Evolutionary conservation across 2,888 invertebrate genomes (phyloP), one percentile per base, ranked within the genome.

Genomic region (Ashinkailepas kermadecensis): DNA sequence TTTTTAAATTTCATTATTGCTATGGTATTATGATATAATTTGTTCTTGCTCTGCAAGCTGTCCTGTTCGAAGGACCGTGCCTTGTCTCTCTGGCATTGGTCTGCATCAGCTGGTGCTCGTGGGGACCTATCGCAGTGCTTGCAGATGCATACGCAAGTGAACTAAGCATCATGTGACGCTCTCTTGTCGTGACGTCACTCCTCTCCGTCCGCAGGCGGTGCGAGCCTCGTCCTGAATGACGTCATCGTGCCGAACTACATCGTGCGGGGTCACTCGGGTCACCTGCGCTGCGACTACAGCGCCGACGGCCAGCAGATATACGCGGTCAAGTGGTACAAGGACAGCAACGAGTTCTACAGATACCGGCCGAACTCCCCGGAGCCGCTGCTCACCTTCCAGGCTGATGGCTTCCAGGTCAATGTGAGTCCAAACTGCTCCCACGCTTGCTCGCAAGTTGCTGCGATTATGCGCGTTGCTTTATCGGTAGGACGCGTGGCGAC

Each of bases 311-410:
- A 58, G 23, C 23, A 25, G n/a, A 59, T 79, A 15, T 79, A 79
- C 58, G 12, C 79, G 4, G 23, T 79, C 79, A 79, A 79, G 58
- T 79, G 79, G 79, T 79, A 79, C 79, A 79, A 79, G 58, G 58
- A 58, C 79, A 10, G 2, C 15, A 10, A 18, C 4, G 79, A 79
- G 58, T 79, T 79, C 23, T 79, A 25, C 58, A 58, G 79, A 6
- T 59, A 79, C 58, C n/a, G 58, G 23, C 79, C 79, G 58, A 58
- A 23, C 23, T 3, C n/a, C 11, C 23, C 23, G 11, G 9, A 58
- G 23, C 79, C 58, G 15, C 11, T 58, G 4, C n/a, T 23, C 79
- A 79, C 79, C 13, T 79, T 79, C 79, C 23, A 54, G 23, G 12
- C 23, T 6, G 12, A 79, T 2, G 79, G 79, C 12, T 58, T 79